Conservation (phyloP, 2,113 vertebrate genomes). For the Mustela lutreola region DNA sequence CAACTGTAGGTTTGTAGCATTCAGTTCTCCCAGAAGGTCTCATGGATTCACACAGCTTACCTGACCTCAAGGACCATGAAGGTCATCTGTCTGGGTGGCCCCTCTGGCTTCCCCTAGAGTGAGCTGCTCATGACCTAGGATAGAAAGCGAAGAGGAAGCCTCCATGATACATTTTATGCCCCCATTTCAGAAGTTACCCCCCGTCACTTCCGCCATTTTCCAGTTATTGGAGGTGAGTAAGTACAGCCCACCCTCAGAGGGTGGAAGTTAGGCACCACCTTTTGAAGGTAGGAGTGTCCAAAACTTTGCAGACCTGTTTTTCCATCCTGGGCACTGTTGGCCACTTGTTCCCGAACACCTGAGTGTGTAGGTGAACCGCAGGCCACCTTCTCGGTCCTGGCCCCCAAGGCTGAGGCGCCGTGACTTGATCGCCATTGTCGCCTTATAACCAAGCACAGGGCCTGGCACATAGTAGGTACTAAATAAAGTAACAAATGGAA, state of each 20-base stretch:
- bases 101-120: neutral
- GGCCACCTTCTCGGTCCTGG: neutral
- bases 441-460: neutral
- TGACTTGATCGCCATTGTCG: neutral
- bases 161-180: neutral
- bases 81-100: neutral
- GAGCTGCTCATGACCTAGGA: neutral
- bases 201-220: neutral
- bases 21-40: neutral
- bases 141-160: neutral
- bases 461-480: neutral
- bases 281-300: neutral
- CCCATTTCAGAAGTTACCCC: neutral
- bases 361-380: accelerated
- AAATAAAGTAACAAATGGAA: neutral
- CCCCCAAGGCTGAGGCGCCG: neutral
- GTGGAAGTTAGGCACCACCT: neutral
- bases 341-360: neutral
- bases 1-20: accelerated
- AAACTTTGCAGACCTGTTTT: neutral
- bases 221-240: neutral
- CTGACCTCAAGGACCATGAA: neutral
- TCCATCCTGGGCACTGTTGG: neutral
- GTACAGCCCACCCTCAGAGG: neutral
- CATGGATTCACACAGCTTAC: neutral